These are phyloP conservation scores for Alethe diademata DNA, from an alignment of 2,113 vertebrate genomes.

Conservation along the genomic window DNA sequence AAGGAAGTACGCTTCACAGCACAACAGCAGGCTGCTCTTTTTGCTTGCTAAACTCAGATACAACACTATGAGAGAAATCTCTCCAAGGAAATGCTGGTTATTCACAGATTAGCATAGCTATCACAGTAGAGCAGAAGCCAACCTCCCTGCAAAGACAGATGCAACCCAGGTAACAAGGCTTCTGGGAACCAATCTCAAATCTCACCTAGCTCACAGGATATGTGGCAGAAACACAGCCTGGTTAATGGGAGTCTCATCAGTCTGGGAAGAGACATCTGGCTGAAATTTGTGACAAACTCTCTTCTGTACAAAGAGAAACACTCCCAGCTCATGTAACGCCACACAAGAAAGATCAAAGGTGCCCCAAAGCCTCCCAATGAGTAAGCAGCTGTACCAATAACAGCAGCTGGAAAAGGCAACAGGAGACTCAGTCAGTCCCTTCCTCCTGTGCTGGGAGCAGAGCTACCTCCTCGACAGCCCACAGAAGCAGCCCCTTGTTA, in stretches of 20 bases:
- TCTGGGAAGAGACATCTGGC: background rate
- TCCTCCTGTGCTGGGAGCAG: background rate
- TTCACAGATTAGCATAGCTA: background rate
- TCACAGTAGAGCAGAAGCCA: background rate
- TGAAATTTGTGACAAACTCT: constrained; percentile 10
- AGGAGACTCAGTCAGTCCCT: background rate
- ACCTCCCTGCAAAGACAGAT: background rate
- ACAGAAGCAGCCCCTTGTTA: constrained; percentile 32
- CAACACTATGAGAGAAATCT: background rate
- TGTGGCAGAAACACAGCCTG: background rate
- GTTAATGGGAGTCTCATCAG: background rate
- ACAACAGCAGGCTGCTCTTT: background rate
- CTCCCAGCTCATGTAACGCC: constrained; percentile 19
- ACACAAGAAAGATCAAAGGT: constrained; percentile 53
- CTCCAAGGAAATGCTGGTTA: background rate
- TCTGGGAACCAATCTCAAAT: background rate
- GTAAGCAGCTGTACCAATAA: constrained; percentile 55
- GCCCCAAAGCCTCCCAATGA: background rate
- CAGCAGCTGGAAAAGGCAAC: constrained; percentile 40
- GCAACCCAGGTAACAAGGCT: background rate
- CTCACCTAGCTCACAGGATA: background rate
- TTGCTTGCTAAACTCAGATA: background rate
- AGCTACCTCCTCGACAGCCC: background rate
- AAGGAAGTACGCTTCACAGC: background rate
- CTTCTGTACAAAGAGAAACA: background rate